These are phyloP conservation scores for Calosoma granatense DNA, from an alignment of 1,140 invertebrate species.

Conservation along the genomic window DNA sequence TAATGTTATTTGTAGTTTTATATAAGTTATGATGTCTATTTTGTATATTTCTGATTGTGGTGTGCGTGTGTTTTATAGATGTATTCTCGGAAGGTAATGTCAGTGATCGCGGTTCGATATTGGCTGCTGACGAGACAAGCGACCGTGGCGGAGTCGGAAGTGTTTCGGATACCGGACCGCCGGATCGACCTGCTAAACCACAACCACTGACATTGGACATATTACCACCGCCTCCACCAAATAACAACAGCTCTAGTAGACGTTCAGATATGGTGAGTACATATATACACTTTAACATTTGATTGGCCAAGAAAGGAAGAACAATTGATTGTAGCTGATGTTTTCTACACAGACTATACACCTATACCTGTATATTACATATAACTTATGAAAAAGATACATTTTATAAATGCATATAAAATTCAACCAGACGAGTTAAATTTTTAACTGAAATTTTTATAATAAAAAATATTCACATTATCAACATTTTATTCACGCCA, in stretches of 20 bases:
- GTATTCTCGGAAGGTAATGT: not conserved
- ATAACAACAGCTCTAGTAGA: constrained; percentile 42
- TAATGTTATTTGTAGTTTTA: too few relatives aligned
- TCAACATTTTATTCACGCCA: too few relatives aligned
- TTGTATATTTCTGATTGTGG: too few relatives aligned
- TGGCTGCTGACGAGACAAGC: not conserved
- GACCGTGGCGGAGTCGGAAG: not conserved
- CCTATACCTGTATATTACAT: too few relatives aligned
- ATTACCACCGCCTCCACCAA: constrained; percentile 45
- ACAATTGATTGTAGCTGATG: not conserved
- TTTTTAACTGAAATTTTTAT: too few relatives aligned
- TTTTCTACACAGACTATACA: too few relatives aligned
- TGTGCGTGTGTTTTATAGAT: not conserved
- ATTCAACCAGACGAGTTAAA: too few relatives aligned
- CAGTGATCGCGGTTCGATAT: not conserved
- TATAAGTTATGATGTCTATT: too few relatives aligned
- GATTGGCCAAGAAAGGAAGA: too few relatives aligned
- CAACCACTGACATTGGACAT: constrained; percentile 49
- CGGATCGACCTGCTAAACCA: constrained; percentile 34
- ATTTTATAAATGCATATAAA: too few relatives aligned
- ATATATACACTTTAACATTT: constrained; percentile 2
- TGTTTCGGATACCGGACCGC: not conserved
- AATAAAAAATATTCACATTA: too few relatives aligned
- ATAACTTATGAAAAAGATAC: too few relatives aligned
- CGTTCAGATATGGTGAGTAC: constrained; percentile 52